phyloP scores from a whole-genome alignment of 2,113 vertebrate species.

The Dinomys branickii region DNA sequence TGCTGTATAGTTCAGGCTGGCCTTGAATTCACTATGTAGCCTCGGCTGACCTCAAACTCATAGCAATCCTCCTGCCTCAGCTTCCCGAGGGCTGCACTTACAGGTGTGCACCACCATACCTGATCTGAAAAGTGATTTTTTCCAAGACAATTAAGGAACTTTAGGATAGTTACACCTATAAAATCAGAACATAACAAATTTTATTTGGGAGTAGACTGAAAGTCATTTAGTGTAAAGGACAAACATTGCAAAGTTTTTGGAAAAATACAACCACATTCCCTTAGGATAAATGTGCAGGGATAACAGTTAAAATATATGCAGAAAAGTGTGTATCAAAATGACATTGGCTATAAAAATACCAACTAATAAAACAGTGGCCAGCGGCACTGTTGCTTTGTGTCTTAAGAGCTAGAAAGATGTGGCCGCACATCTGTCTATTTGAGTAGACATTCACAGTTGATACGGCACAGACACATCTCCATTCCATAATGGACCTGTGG shows the following conservation, averaged over 20 bases:
- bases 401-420: not conserved
- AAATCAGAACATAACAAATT: slow-evolving; percentile 58
- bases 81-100: not conserved
- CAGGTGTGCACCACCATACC: not conserved
- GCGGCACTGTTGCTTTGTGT: not conserved
- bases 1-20: not conserved
- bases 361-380: slow-evolving; percentile 9
- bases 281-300: not conserved
- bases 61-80: not conserved
- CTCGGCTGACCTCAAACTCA: not conserved
- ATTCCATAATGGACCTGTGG: not conserved
- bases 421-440: not conserved
- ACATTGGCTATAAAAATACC: slow-evolving; percentile 34
- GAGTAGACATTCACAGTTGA: not conserved
- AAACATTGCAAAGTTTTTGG: not conserved
- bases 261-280: not conserved
- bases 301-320: not conserved
- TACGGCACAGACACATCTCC: slow-evolving; percentile 20
- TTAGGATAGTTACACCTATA: slow-evolving; percentile 11
- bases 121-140: not conserved
- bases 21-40: not conserved
- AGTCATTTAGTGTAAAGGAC: not conserved
- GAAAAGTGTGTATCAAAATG: slow-evolving; percentile 16
- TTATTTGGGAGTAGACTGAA: slow-evolving; percentile 36
- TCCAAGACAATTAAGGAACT: slow-evolving; percentile 53